Evolutionary conservation across 2,797 vertebrate genomes (phyloP).

Genomic region (Scolopax bukidnonensis): DNA sequence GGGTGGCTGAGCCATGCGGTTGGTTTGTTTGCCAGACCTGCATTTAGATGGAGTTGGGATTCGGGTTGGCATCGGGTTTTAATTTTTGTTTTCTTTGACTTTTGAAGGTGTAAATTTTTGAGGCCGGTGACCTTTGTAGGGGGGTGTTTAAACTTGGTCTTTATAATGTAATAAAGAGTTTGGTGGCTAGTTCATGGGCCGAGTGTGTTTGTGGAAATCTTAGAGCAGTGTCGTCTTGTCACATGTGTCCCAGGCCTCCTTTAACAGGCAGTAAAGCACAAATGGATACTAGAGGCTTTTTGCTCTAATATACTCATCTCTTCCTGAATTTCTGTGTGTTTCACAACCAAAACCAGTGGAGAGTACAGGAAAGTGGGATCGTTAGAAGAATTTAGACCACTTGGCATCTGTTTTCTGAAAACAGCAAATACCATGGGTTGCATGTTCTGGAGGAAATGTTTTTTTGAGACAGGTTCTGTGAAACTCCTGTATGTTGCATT

Average conservation of each 20-base stretch:
- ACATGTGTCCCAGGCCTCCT: not conserved
- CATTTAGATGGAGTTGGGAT: accelerated
- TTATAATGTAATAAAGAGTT: not conserved
- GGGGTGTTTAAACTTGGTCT: not conserved
- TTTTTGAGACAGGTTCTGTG: not conserved
- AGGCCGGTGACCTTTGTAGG: not conserved
- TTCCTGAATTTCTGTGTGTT: not conserved
- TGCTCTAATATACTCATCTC: accelerated
- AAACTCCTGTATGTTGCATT: not conserved
- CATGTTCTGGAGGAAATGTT: not conserved
- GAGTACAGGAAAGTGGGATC: too few relatives aligned
- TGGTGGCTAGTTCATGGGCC: not conserved
- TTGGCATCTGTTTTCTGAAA: not conserved
- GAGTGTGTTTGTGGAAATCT: not conserved
- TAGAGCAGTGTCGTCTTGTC: not conserved
- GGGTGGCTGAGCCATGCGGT: not conserved
- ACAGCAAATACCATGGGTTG: accelerated
- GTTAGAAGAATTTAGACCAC: not conserved
- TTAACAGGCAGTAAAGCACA: not conserved
- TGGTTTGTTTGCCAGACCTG: not conserved
- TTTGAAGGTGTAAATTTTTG: not conserved
- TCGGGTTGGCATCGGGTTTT: not conserved
- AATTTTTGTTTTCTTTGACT: too few relatives aligned
- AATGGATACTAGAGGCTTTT: not conserved
- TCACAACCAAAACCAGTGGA: not conserved